Evolutionary conservation across 2,797 vertebrate genomes (phyloP), one percentile per base, ranked within the genome.

Genomic region (Vultur gryphus): DNA sequence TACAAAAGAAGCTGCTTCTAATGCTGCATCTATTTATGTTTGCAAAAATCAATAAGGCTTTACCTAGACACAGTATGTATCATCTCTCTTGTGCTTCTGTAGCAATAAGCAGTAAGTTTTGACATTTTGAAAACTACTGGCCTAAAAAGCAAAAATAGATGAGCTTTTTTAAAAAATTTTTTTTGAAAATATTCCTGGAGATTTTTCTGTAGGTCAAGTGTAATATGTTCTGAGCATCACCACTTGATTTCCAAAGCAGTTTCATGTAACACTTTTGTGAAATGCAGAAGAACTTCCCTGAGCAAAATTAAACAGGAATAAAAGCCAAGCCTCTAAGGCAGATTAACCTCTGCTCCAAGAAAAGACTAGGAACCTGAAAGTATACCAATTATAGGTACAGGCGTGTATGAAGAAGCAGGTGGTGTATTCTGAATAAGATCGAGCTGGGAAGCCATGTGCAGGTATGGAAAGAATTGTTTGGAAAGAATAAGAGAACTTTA

Each of bases 31-130:
- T 78, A 61, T 84, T 96, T 76, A 59, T 13, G 6, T 84, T 64
- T 95, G 35, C 52, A 93, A 94, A 95, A 96, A 86, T 95, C 86
- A 90, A 10, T 70, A 96, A 82, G 37, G 9, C 23, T 95, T 95
- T 93, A 69, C 72, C 72, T 48, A 71, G 31, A 35, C 15, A 48
- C 5, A 64, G 17, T 35, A 6, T 23, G 16, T 75, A 39, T 92
- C 65, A 88, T 82, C 66, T 91, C 48, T 77, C 55, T 39, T 81
- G 4, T 81, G 41, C 11, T 90, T 92, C 15, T 94, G 43, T 72
- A 49, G n/a, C 11, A 94, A 26, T 44, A 87, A 70, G 16, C 41
- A 94, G 33, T 48, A 75, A 57, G 17, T 86, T 91, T 49, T 95
- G 28, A 76, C 13, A 81, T 79, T 55, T 72, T 73, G 46, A 75